phyloP scores from a whole-genome alignment of 2,797 vertebrate species.

The Botia kubotai region DNA sequence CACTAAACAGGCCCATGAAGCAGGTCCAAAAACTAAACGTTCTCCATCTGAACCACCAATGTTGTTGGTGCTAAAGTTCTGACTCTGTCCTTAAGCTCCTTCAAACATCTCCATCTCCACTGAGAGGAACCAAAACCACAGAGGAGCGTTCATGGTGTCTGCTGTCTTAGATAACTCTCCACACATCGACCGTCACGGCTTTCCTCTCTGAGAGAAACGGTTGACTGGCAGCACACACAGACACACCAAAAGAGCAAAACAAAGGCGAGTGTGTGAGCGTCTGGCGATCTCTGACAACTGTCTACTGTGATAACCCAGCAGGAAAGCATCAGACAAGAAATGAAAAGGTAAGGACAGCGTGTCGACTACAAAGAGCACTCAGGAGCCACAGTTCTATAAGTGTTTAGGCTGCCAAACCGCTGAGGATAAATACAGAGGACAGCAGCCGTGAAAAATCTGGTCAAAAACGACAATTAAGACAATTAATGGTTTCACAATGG shows the following conservation, averaged over 20 bases:
- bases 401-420: neutral
- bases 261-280: conserved; percentile 22
- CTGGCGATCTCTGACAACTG: conserved; percentile 42
- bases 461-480: conserved; percentile 1
- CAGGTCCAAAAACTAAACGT: no score
- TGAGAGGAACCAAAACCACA: neutral
- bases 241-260: conserved; percentile 27
- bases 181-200: conserved; percentile 9
- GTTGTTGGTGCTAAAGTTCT: neutral
- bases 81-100: neutral
- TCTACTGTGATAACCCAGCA: conserved; percentile 50
- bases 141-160: conserved; percentile 6
- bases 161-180: conserved; percentile 39
- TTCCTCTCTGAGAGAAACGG: conserved; percentile 25
- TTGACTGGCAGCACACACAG: conserved; percentile 26
- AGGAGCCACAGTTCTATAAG: neutral
- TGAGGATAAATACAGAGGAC: conserved; percentile 3
- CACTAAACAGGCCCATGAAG: no score
- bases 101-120: neutral
- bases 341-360: conserved; percentile 10
- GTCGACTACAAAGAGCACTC: conserved; percentile 4
- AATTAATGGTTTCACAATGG: neutral
- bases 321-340: conserved; percentile 7
- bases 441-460: neutral
- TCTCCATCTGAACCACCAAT: neutral